A percentile compares a stretch with the other conserved stretches of the same genome.
Evolutionary conservation across 2,113 vertebrate genomes (phyloP).

Genomic region (Athene cunicularia): DNA sequence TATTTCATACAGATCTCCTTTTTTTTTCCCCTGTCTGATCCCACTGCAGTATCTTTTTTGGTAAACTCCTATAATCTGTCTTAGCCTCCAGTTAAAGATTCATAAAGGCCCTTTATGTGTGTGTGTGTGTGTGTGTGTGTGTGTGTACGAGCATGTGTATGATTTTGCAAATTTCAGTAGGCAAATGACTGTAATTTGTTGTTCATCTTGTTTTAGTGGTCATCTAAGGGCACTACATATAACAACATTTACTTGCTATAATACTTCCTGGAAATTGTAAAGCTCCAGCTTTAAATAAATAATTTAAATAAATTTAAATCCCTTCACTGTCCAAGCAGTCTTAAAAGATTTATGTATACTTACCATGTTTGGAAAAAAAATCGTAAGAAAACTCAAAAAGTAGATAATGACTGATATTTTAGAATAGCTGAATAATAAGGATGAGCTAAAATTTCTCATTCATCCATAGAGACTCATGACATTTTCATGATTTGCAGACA

Average conservation of each 20-base stretch:
- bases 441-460: background rate
- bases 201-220: background rate
- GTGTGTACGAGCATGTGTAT: background rate
- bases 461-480: background rate
- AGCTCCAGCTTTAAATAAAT: background rate
- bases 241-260: background rate
- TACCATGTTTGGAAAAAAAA: background rate
- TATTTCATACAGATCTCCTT: background rate
- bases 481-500: background rate
- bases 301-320: background rate
- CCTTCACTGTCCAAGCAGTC: background rate
- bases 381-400: background rate
- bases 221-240: background rate
- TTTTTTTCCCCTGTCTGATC: background rate
- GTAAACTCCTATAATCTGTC: background rate
- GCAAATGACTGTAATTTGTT: background rate
- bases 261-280: background rate
- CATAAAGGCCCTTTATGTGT: background rate
- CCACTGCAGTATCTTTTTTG: background rate
- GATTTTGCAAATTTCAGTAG: background rate
- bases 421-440: background rate
- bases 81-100: background rate
- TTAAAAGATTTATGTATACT: background rate
- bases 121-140: background rate
- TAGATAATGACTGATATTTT: background rate